Conservation (phyloP, 2,113 vertebrate genomes). For the Rutilus rutilus region DNA sequence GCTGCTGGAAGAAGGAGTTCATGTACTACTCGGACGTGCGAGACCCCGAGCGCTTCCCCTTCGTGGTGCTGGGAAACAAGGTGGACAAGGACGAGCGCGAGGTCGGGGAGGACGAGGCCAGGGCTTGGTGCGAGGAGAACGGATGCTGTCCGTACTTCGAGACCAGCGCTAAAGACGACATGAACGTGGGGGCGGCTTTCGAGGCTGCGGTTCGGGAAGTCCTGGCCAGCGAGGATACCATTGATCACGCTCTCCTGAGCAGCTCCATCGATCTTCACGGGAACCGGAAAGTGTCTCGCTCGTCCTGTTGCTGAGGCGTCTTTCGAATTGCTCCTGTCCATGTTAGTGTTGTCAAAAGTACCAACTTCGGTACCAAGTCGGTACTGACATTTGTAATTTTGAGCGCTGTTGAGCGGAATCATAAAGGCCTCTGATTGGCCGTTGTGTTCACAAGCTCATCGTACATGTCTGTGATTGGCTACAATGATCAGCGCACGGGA, state of each 20-base stretch:
- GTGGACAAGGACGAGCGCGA: conserved; percentile 88
- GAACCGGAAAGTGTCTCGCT: conserved; percentile 83
- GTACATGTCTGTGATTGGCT: too few species aligned
- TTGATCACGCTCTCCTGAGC: conserved; percentile 89
- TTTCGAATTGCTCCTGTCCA: background rate
- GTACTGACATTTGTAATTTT: too few species aligned
- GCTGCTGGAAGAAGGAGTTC: conserved; percentile 96
- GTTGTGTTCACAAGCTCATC: too few species aligned
- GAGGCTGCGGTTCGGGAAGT: conserved; percentile 93
- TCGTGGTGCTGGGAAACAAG: conserved; percentile 96
- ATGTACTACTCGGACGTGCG: conserved; percentile 92
- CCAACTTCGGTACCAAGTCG: too few species aligned
- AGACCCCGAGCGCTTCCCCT: conserved; percentile 90
- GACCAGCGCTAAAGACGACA: conserved; percentile 97
- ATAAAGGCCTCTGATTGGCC: too few species aligned
- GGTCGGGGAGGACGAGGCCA: conserved; percentile 88
- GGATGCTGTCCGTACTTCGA: conserved; percentile 94
- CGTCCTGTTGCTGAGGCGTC: conserved; percentile 83
- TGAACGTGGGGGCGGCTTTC: conserved; percentile 92
- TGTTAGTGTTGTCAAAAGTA: too few species aligned
- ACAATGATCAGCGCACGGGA: too few species aligned
- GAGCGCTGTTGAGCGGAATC: too few species aligned
- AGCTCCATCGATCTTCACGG: conserved; percentile 90
- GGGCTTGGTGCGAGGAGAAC: conserved; percentile 90
- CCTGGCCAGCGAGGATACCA: conserved; percentile 88